phyloP scores from a whole-genome alignment of 2,797 vertebrate genomes.

The Rhodeus uyekii region DNA sequence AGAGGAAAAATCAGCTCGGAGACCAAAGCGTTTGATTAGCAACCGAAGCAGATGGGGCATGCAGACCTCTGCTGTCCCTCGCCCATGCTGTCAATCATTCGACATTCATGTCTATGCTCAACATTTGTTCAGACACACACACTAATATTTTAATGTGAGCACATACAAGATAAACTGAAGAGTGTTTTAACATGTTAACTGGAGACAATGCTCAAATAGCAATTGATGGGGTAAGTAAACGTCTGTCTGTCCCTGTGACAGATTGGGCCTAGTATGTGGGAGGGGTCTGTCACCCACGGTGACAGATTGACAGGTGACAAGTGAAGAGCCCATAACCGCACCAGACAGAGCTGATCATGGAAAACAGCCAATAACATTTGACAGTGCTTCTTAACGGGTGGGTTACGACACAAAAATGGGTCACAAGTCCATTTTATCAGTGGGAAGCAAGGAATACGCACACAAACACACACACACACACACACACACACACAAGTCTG shows the following conservation, averaged over 20 bases:
- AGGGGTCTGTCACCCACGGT: background rate
- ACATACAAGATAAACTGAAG: background rate
- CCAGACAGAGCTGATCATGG: conserved; percentile 27
- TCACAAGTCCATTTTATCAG: background rate
- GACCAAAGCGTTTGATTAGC: conserved; percentile 7
- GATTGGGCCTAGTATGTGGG: background rate
- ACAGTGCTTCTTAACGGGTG: conserved; percentile 3
- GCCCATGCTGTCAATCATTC: background rate
- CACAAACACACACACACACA: background rate
- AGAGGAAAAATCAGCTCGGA: conserved; percentile 8
- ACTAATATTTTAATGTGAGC: background rate
- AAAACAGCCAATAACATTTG: conserved; percentile 5
- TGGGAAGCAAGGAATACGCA: background rate
- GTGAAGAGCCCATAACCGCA: conserved; percentile 17
- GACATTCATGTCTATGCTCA: background rate
- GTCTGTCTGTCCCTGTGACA: background rate
- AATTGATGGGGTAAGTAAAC: background rate
- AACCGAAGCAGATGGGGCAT: background rate
- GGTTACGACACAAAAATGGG: background rate
- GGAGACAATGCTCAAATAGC: background rate
- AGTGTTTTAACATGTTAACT: background rate
- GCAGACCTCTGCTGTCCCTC: background rate
- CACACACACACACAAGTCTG: too few species aligned
- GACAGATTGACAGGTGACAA: conserved; percentile 38
- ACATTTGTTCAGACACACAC: background rate